Evolutionary conservation across 2,797 vertebrate genomes (phyloP).

Genomic region (Lithobates sylvaticus): DNA sequence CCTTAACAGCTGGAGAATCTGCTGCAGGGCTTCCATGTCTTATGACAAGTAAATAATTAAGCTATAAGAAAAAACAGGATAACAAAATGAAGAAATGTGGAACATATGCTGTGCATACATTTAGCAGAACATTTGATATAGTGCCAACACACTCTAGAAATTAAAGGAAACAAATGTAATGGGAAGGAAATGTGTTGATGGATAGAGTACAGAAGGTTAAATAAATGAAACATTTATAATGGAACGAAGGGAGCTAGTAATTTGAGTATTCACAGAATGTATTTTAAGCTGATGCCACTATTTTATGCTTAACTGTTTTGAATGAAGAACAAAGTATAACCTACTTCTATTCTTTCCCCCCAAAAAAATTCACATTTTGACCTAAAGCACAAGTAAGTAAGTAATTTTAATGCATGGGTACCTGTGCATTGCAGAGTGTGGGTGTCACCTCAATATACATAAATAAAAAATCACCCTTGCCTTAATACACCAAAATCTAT

Average conservation of each 20-base stretch:
- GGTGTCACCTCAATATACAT: too few species aligned
- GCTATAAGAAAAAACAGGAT: slow-evolving; percentile 16
- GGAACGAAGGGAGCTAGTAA: not conserved
- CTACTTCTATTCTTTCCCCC: not conserved
- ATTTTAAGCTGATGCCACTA: not conserved
- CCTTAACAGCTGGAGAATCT: not conserved
- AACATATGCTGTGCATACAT: slow-evolving; percentile 29
- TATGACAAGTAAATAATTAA: slow-evolving; percentile 10
- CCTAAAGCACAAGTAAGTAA: too few species aligned
- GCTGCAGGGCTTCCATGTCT: not conserved
- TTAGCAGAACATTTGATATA: slow-evolving; percentile 9
- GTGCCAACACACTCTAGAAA: slow-evolving; percentile 12
- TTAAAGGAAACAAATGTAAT: slow-evolving; percentile 29
- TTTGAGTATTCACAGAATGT: not conserved
- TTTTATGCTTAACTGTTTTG: not conserved
- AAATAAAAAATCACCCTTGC: too few species aligned
- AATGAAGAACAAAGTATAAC: not conserved
- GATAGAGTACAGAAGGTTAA: slow-evolving; percentile 26
- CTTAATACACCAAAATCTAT: too few species aligned
- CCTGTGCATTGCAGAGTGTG: too few species aligned
- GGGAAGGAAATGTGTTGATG: slow-evolving; percentile 1
- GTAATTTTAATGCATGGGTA: too few species aligned
- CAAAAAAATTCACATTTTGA: not conserved
- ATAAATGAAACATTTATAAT: slow-evolving; percentile 1
- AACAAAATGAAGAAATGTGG: slow-evolving; percentile 9